A percentile compares a stretch with the other conserved stretches of the same genome.
Evolutionary conservation across 2,888 invertebrate genomes (phyloP).

Genomic region (Drosophila falleni): DNA sequence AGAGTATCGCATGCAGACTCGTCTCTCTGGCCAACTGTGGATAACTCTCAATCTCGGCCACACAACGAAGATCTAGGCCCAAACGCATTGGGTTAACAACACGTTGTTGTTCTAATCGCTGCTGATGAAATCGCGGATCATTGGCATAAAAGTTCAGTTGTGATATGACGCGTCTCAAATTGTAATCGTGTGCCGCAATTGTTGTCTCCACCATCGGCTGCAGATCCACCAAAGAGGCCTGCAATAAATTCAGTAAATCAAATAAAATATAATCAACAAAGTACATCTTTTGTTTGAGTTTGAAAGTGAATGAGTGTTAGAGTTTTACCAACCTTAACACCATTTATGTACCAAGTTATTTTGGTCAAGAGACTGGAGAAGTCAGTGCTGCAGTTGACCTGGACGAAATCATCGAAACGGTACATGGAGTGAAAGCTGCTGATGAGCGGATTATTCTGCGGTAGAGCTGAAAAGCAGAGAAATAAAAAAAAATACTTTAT

Average conservation of each 20-base stretch:
- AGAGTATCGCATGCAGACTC: constrained; percentile 71
- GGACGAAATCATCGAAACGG: constrained; percentile 81
- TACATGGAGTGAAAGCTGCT: constrained; percentile 82
- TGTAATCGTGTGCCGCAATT: constrained; percentile 82
- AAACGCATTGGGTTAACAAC: constrained; percentile 52
- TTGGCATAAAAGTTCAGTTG: constrained; percentile 84
- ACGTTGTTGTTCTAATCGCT: constrained; percentile 41
- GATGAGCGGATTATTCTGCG: constrained; percentile 83
- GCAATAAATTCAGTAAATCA: no score
- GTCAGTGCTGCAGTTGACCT: constrained; percentile 84
- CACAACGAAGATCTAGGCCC: constrained; percentile 79
- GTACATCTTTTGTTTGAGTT: no score
- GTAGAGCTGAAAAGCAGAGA: constrained; percentile 69
- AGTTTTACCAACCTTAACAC: constrained; percentile 72
- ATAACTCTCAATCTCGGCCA: constrained; percentile 83
- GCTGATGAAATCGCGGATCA: constrained; percentile 76
- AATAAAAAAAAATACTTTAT: no score
- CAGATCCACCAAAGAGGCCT: constrained; percentile 77
- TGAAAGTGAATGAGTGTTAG: not conserved
- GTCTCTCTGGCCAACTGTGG: constrained; percentile 78
- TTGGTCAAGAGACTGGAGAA: constrained; percentile 82
- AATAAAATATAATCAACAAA: no score
- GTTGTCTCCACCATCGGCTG: constrained; percentile 81
- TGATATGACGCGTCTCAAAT: constrained; percentile 78
- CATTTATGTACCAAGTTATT: constrained; percentile 83